These are phyloP conservation scores for Apantesis nais DNA, from an alignment of 2,888 invertebrate species.

Conservation along the genomic window DNA sequence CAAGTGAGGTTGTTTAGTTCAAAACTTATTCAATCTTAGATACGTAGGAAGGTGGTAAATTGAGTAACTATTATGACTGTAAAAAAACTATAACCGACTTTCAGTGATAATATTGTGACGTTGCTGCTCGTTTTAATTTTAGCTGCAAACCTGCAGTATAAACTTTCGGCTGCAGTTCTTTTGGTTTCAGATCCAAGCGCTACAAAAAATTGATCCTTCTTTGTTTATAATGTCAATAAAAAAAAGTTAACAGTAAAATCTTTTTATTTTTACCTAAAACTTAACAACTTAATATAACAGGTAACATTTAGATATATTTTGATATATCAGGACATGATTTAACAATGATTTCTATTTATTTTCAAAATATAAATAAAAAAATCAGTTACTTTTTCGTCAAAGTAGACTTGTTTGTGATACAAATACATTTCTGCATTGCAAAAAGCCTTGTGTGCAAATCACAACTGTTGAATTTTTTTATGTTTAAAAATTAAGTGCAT, in stretches of 20 bases:
- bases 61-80: too few relatives aligned
- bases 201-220: too few relatives aligned
- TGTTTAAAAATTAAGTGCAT: not conserved
- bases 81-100: too few relatives aligned
- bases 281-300: conserved; percentile 28
- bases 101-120: too few relatives aligned
- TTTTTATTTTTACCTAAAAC: conserved; percentile 27
- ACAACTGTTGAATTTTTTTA: not conserved
- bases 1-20: too few relatives aligned
- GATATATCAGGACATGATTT: not conserved
- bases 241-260: conserved; percentile 1
- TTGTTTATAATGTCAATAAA: not conserved
- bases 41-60: too few relatives aligned
- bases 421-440: not conserved
- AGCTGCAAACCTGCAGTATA: too few relatives aligned
- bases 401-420: not conserved
- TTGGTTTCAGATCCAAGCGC: too few relatives aligned
- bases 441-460: not conserved
- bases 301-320: conserved; percentile 29
- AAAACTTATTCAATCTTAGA: too few relatives aligned
- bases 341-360: not conserved
- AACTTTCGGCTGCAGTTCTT: too few relatives aligned
- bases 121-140: too few relatives aligned
- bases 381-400: not conserved
- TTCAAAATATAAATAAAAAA: not conserved